Conservation (phyloP, 2,888 invertebrate genomes). For the Noctua janthina region DNA sequence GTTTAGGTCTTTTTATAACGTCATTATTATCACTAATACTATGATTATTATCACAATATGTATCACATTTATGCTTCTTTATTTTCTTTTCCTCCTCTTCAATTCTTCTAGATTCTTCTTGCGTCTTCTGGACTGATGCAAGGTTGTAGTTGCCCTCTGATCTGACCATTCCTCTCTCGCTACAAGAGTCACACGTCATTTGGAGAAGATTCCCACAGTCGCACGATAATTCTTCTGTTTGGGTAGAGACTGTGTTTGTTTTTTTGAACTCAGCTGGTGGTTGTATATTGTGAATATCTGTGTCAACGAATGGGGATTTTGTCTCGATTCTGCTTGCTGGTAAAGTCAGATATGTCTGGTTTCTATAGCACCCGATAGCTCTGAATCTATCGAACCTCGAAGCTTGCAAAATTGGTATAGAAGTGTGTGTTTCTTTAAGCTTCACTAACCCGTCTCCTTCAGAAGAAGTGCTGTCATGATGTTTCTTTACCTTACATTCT, state of each 20-base stretch:
- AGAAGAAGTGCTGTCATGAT: constrained; percentile 86
- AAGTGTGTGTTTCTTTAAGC: constrained; percentile 83
- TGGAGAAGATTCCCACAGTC: constrained; percentile 79
- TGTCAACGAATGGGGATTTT: constrained; percentile 82
- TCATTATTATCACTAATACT: constrained; percentile 74
- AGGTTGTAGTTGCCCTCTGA: constrained; percentile 85
- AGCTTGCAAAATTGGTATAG: constrained; percentile 88
- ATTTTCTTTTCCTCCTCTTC: constrained; percentile 79
- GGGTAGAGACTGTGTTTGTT: constrained; percentile 83
- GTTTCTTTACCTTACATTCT: constrained; percentile 84
- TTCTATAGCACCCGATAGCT: constrained; percentile 87
- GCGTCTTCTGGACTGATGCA: constrained; percentile 51
- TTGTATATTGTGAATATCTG: constrained; percentile 65
- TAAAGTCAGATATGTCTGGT: constrained; percentile 86
- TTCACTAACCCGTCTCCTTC: constrained; percentile 80
- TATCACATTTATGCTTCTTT: constrained; percentile 89
- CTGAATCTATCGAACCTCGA: constrained; percentile 86
- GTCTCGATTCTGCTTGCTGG: constrained; percentile 84
- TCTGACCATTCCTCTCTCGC: constrained; percentile 80
- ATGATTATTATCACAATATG: constrained; percentile 72
- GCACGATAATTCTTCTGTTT: constrained; percentile 84
- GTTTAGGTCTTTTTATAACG: constrained; percentile 85
- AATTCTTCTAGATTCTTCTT: constrained; percentile 75
- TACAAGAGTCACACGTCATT: constrained; percentile 77
- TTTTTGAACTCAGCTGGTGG: constrained; percentile 80